These are phyloP conservation scores for Chiloscyllium plagiosum DNA, from an alignment of 2,113 vertebrate genomes.

Conservation along the genomic window DNA sequence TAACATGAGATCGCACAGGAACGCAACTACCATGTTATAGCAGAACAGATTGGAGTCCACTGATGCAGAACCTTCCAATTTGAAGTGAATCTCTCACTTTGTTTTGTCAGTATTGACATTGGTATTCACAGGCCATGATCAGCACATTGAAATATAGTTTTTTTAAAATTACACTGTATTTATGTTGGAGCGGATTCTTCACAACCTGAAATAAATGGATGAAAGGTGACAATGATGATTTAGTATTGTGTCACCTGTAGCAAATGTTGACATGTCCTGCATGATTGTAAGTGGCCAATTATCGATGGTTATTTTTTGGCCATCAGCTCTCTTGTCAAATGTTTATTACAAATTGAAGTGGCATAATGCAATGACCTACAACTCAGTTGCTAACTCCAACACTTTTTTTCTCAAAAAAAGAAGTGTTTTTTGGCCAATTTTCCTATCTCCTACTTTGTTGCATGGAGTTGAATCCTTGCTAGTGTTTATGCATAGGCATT, in stretches of 20 bases:
- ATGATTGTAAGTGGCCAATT: neutral
- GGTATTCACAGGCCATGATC: neutral
- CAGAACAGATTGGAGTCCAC: no score
- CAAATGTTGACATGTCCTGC: neutral
- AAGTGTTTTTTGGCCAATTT: neutral
- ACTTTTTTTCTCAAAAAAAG: no score
- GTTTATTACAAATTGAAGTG: neutral
- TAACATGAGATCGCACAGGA: no score
- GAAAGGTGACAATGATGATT: no score
- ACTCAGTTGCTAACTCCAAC: neutral
- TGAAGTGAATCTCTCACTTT: neutral
- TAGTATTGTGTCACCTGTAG: neutral
- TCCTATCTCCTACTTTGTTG: neutral
- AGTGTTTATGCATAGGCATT: neutral
- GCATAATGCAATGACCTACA: neutral
- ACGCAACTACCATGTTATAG: no score
- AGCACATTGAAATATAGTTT: conserved; percentile 11
- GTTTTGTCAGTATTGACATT: neutral
- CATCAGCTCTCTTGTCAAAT: neutral
- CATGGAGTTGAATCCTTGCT: neutral
- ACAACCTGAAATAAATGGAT: neutral
- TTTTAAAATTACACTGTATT: neutral
- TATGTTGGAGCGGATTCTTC: neutral
- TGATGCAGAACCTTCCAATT: neutral
- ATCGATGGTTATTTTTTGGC: no score